Evolutionary conservation across 64 coral and sea anemone genomes (phyloP).

Genomic region (Montipora foliosa): DNA sequence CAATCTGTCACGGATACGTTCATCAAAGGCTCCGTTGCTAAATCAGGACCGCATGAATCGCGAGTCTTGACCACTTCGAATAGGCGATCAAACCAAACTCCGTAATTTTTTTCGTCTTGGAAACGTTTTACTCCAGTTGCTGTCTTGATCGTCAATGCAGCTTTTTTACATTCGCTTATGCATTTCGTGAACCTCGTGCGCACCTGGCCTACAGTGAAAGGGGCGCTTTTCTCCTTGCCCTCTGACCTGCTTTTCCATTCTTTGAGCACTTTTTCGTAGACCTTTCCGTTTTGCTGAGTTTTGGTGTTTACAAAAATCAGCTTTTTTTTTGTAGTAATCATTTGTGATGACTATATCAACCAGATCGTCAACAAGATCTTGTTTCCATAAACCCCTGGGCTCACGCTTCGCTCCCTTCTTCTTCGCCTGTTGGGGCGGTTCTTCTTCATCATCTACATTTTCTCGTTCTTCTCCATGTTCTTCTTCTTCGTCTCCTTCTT

Average conservation of each 20-base stretch:
- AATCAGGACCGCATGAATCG: too few species aligned
- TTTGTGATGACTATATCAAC: neutral
- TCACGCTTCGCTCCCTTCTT: neutral
- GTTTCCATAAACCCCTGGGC: neutral
- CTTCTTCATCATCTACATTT: too few species aligned
- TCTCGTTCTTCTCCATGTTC: too few species aligned
- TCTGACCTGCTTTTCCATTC: slow-evolving; percentile 7
- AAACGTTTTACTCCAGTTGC: too few species aligned
- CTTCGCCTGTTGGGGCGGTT: neutral
- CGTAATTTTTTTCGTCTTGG: too few species aligned
- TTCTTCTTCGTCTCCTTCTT: neutral
- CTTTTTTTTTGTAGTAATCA: neutral
- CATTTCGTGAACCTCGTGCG: neutral
- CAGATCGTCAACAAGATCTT: neutral
- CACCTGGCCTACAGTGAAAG: slow-evolving; percentile 49
- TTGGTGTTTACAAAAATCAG: slow-evolving; percentile 27
- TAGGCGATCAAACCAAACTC: too few species aligned
- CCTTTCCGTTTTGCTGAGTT: slow-evolving; percentile 20
- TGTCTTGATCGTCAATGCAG: too few species aligned
- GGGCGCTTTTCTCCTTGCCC: slow-evolving; percentile 14
- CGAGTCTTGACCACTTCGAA: too few species aligned
- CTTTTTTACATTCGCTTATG: too few species aligned
- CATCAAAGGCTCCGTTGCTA: too few species aligned
- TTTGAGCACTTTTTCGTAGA: slow-evolving; percentile 9
- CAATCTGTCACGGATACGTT: too few species aligned